phyloP scores from a whole-genome alignment of 30 jellyfish, hydroid and myxozoan genomes.

The Cassiopea xamachana region DNA sequence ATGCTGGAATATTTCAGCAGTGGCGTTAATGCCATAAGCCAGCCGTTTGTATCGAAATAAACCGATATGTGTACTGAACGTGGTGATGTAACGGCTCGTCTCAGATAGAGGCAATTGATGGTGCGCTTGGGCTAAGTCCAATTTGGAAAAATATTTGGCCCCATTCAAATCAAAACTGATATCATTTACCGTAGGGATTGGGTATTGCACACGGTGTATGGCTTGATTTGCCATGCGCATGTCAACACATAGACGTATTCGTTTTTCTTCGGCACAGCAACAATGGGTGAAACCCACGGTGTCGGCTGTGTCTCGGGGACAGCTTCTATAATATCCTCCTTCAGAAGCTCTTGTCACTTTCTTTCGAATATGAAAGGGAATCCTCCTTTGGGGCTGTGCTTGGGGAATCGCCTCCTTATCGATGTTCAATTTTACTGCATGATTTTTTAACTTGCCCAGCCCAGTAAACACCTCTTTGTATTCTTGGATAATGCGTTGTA shows the following conservation, averaged over 20 bases:
- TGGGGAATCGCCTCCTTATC: too few relatives aligned
- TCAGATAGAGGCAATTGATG: constrained; percentile 56
- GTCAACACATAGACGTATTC: constrained; percentile 42
- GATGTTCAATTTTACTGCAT: not conserved
- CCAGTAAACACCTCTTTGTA: not conserved
- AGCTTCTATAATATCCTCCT: constrained; percentile 54
- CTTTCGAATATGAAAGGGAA: constrained; percentile 3
- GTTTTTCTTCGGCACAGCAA: constrained; percentile 57
- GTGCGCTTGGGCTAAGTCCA: constrained; percentile 57
- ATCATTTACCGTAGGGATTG: constrained; percentile 73
- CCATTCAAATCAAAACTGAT: constrained; percentile 37
- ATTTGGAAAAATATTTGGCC: constrained; percentile 46
- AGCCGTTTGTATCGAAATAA: constrained; percentile 47
- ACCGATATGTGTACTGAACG: constrained; percentile 62
- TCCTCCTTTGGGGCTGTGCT: too few relatives aligned
- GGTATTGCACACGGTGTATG: constrained; percentile 45
- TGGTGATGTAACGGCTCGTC: constrained; percentile 53
- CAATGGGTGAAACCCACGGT: constrained; percentile 74
- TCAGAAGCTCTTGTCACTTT: constrained; percentile 38
- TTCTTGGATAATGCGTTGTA: constrained; percentile 2
- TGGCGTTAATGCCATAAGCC: constrained; percentile 26
- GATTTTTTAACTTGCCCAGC: constrained; percentile 16
- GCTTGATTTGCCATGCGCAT: constrained; percentile 66
- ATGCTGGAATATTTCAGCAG: constrained; percentile 64
- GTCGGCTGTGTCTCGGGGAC: constrained; percentile 59